phyloP scores from a whole-genome alignment of 2,797 vertebrate genomes.

The Galago senegalensis region DNA sequence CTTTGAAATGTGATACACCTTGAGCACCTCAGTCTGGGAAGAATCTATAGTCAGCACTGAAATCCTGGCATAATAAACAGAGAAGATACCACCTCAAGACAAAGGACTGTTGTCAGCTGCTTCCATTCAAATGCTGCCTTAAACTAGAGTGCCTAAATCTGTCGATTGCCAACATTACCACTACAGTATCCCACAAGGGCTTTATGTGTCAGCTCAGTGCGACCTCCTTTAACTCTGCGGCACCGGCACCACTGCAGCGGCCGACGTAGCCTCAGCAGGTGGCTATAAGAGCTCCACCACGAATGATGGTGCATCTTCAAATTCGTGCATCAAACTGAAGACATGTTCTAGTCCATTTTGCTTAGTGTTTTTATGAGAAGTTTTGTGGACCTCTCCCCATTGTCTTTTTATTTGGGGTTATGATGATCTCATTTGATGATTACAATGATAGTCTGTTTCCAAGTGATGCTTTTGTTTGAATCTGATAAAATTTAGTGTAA shows the following conservation, averaged over 20 bases:
- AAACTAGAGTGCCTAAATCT: constrained; percentile 93
- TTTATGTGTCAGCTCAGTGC: constrained; percentile 86
- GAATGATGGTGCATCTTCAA: constrained; percentile 88
- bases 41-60: constrained; percentile 88
- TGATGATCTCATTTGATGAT: constrained; percentile 89
- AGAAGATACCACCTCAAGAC: constrained; percentile 88
- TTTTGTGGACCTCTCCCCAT: constrained; percentile 87
- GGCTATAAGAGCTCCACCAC: constrained; percentile 88
- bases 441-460: constrained; percentile 89
- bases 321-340: constrained; percentile 88
- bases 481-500: constrained; percentile 91
- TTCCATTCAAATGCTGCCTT: constrained; percentile 93
- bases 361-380: constrained; percentile 93
- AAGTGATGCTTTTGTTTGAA: constrained; percentile 91
- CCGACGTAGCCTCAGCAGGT: constrained; percentile 88
- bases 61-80: constrained; percentile 88
- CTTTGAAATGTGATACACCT: constrained; percentile 86
- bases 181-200: constrained; percentile 90
- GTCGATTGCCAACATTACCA: constrained; percentile 91
- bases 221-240: constrained; percentile 82
- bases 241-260: constrained; percentile 88
- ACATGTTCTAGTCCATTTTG: constrained; percentile 89
- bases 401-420: constrained; percentile 89
- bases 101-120: constrained; percentile 90
- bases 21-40: constrained; percentile 87